phyloP scores from a whole-genome alignment of 2,113 vertebrate genomes.

The Takifugu bimaculatus region DNA sequence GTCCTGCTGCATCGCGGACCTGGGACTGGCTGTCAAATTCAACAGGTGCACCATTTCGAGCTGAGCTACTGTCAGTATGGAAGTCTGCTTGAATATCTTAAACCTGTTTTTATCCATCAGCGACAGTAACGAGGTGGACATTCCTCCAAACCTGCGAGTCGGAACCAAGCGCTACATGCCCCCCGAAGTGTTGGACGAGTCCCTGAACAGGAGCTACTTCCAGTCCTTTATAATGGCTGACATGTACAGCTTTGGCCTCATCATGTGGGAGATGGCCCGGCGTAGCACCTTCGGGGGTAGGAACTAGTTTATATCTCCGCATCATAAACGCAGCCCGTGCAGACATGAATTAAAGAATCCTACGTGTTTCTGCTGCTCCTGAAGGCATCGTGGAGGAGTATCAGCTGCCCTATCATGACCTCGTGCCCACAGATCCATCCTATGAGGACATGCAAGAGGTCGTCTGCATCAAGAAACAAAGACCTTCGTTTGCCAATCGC shows the following conservation, averaged over 20 bases:
- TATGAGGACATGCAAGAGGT: constrained; percentile 96
- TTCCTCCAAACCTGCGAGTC: constrained; percentile 91
- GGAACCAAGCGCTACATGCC: constrained; percentile 99
- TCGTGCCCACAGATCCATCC: constrained; percentile 89
- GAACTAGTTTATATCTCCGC: not conserved
- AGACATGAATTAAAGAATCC: not conserved
- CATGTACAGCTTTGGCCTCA: constrained; percentile 98
- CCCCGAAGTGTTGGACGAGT: constrained; percentile 95
- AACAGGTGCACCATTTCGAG: constrained; percentile 81
- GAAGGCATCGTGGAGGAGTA: constrained; percentile 94
- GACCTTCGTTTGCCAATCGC: constrained; percentile 90
- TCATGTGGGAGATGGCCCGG: constrained; percentile 92
- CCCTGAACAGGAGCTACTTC: constrained; percentile 89
- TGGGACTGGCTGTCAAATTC: constrained; percentile 95
- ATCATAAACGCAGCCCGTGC: too few species aligned
- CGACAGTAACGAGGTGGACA: constrained; percentile 95
- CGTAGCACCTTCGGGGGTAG: constrained; percentile 94
- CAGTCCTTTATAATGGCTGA: constrained; percentile 99
- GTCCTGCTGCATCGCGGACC: constrained; percentile 92
- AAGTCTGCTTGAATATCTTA: not conserved
- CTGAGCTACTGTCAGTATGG: not conserved
- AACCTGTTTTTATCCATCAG: constrained; percentile 56
- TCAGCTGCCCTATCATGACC: constrained; percentile 91
- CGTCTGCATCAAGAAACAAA: constrained; percentile 88
- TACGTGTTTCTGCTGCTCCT: constrained; percentile 1